Base-by-base conservation (phyloP, 2,888 invertebrate genomes). In the Dasysyrphus albostriatus region DNA sequence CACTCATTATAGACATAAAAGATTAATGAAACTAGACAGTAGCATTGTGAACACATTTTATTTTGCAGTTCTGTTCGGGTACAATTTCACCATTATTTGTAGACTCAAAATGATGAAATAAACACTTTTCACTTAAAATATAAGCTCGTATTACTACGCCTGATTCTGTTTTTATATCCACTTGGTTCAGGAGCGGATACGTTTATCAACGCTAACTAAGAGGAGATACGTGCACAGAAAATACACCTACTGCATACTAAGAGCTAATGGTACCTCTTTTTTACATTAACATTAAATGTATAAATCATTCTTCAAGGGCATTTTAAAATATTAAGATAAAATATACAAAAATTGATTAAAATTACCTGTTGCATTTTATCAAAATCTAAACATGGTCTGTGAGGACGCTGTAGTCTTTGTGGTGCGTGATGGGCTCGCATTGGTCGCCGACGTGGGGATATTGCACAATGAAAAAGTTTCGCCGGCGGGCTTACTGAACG, bases 341-440 rank as follows among this genome's bases (percentile, higher is more conserved):
- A 9, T 10, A 32, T 9, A 32, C 4, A n/a, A n/a, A 34, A 19
- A 3, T 65, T 32, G 39, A 34, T 12, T 59, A 9, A 44, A 85
- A 63, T 93, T 94, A 97, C 97, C 96, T 97, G 97, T 94, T 98
- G 98, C 98, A 98, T 98, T 94, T 98, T 98, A 93, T 98, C 98
- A 93, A 98, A 98, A 94, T 98, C 98, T 91, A 98, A 95, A 93
- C 97, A 98, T 89, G 98, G 98, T 91, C 98, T 95, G 91, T 96
- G 96, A 89, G 95, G 94, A 93, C 96, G 95, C 32, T 95, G 93
- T 89, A 93, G 90, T 91, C 93, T 91, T 90, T 92, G 92, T 87
- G 92, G 92, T 90, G 93, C 83, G 73, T 89, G 89, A 63, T 92
- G 93, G 83, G 92, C 92, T 92, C 95, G 95, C 90, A 95, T 94